These are phyloP conservation scores for Melitaea athalia DNA, from an alignment of 2,888 invertebrate genomes.

Conservation along the genomic window DNA sequence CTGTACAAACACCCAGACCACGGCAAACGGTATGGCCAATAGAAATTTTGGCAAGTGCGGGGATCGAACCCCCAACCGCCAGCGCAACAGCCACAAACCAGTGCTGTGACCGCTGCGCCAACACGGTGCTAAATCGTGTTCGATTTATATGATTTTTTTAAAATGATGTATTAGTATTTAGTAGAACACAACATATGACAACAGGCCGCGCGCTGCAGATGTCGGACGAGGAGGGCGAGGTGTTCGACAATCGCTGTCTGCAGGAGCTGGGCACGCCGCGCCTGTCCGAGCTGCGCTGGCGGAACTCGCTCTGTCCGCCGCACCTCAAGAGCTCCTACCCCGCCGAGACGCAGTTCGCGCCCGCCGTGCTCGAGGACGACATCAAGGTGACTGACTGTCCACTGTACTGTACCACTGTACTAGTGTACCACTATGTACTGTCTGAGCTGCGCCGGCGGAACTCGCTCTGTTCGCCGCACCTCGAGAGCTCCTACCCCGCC, in stretches of 20 bases:
- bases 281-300: conserved; percentile 87
- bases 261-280: conserved; percentile 79
- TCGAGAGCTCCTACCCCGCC: no score
- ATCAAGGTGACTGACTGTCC: conserved; percentile 57
- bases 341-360: conserved; percentile 88
- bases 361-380: conserved; percentile 73
- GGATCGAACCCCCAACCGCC: no score
- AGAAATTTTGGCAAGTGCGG: no score
- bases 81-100: no score
- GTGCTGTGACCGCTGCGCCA: no score
- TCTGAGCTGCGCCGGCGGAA: no score
- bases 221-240: conserved; percentile 93
- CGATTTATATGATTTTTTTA: no score
- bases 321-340: conserved; percentile 93
- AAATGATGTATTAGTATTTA: conserved; percentile 22
- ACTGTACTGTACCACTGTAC: not conserved
- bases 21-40: no score
- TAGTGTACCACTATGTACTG: no score
- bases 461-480: no score
- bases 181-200: conserved; percentile 33
- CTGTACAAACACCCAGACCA: no score
- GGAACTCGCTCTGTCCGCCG: conserved; percentile 92
- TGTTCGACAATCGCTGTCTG: conserved; percentile 91
- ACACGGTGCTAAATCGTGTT: no score
- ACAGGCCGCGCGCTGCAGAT: conserved; percentile 83